phyloP scores from a whole-genome alignment of 2,113 vertebrate species.

The Semicossyphus pulcher region DNA sequence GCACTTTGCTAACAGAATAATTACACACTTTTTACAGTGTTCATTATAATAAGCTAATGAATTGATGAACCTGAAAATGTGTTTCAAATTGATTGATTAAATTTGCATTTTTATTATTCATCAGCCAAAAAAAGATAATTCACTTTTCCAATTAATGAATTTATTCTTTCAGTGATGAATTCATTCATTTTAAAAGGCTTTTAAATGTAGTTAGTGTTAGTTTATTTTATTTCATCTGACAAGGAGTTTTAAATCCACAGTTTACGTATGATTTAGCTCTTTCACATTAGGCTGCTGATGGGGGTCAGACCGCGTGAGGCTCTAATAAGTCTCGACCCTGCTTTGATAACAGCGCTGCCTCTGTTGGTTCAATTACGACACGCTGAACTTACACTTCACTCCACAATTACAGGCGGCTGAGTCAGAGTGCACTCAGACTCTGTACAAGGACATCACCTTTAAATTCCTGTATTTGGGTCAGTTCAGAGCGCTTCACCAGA shows the following conservation, averaged over 20 bases:
- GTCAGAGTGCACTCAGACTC: slow-evolving; percentile 1
- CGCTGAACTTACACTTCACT: neutral
- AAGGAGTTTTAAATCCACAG: no score
- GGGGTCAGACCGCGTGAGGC: neutral
- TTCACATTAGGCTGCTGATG: no score
- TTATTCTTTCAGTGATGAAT: neutral
- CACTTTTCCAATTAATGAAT: neutral
- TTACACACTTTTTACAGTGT: neutral
- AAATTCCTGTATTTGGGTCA: neutral
- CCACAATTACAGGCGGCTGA: neutral
- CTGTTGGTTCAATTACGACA: neutral
- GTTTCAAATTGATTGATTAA: neutral
- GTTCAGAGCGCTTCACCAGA: neutral
- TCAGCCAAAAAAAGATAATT: neutral
- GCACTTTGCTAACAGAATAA: neutral
- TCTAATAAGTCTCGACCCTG: neutral
- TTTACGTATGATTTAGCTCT: no score
- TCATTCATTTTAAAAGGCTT: neutral
- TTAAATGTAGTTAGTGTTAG: no score
- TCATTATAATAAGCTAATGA: neutral
- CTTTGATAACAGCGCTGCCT: neutral
- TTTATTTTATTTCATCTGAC: no score
- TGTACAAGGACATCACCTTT: neutral
- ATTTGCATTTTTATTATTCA: slow-evolving; percentile 4
- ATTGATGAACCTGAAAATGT: neutral